Evolutionary conservation across 2,113 vertebrate genomes (phyloP).

Genomic region (Heterotilapia buettikoferi): DNA sequence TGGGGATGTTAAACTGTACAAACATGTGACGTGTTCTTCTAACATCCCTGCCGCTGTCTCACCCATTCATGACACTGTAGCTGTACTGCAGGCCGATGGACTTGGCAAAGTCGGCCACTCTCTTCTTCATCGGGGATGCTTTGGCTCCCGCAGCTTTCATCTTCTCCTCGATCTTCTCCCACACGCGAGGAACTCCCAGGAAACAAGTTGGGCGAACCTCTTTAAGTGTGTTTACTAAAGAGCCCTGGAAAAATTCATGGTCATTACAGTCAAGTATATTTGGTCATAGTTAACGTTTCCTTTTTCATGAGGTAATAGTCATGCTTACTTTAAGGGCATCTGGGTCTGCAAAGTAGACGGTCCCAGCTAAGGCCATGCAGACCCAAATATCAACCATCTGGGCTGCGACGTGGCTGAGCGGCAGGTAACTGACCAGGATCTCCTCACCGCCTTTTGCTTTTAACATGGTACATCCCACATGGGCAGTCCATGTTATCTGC

Average conservation of each 20-base stretch:
- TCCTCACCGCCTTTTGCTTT: slow-evolving; percentile 14
- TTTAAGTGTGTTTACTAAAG: slow-evolving; percentile 58
- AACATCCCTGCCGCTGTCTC: background rate
- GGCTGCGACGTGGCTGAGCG: slow-evolving; percentile 75
- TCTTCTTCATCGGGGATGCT: slow-evolving; percentile 53
- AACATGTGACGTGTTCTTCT: rapidly evolving
- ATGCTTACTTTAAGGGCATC: slow-evolving; percentile 74
- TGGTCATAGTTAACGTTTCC: background rate
- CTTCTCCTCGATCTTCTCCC: slow-evolving; percentile 80
- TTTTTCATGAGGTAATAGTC: background rate
- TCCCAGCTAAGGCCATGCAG: slow-evolving; percentile 42
- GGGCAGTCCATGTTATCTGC: slow-evolving; percentile 53
- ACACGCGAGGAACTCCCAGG: slow-evolving; percentile 73
- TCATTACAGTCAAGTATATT: background rate
- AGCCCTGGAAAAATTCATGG: slow-evolving; percentile 49
- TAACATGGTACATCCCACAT: background rate
- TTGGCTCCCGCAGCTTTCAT: slow-evolving; percentile 64
- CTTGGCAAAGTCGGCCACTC: slow-evolving; percentile 69
- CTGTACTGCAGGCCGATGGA: slow-evolving; percentile 68
- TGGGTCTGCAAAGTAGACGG: slow-evolving; percentile 70
- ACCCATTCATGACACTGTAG: slow-evolving; percentile 73
- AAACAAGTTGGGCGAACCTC: slow-evolving; percentile 64
- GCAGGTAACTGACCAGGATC: slow-evolving; percentile 61
- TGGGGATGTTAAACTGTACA: background rate
- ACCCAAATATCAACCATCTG: slow-evolving; percentile 77